Conservation (phyloP, 92 coral and sea anemone species). For the Zoanthus solanderi region DNA sequence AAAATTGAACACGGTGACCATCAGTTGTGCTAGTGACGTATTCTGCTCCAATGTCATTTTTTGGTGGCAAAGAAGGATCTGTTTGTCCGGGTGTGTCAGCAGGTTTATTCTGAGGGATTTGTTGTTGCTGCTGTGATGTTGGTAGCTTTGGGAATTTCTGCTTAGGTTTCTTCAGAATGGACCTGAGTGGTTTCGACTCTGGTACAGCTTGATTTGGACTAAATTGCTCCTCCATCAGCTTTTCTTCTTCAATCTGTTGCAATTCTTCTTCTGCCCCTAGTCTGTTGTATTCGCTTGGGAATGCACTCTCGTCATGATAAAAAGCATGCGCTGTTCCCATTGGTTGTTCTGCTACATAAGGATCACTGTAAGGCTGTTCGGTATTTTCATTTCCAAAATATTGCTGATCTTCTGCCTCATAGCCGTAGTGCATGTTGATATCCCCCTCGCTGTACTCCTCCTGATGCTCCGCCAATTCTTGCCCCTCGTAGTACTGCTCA, state of each 20-base stretch:
- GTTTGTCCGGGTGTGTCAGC: constrained; percentile 16
- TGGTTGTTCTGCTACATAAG: constrained; percentile 17
- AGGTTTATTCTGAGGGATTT: not conserved
- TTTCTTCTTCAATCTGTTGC: constrained; percentile 20
- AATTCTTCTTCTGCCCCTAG: not conserved
- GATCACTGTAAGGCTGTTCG: not conserved
- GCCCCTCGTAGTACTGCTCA: constrained; percentile 45
- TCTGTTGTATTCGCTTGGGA: not conserved
- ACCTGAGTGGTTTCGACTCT: constrained; percentile 74
- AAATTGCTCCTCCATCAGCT: not conserved
- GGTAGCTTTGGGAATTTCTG: not conserved
- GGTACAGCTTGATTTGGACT: not conserved
- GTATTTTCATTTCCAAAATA: not conserved
- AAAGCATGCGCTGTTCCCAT: not conserved
- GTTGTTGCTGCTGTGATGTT: constrained; percentile 1
- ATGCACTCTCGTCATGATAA: not conserved
- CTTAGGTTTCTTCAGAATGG: constrained; percentile 76
- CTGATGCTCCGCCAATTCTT: constrained; percentile 32
- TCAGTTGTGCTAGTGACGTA: constrained; percentile 74
- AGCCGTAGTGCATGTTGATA: not conserved
- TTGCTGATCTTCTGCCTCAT: constrained; percentile 17
- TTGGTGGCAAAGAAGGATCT: constrained; percentile 47
- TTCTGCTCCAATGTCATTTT: constrained; percentile 89
- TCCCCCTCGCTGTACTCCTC: constrained; percentile 16
- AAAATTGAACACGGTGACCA: constrained; percentile 71